Conservation (phyloP, 92 coral and sea anemone genomes). For the Blastomussa wellsi region DNA sequence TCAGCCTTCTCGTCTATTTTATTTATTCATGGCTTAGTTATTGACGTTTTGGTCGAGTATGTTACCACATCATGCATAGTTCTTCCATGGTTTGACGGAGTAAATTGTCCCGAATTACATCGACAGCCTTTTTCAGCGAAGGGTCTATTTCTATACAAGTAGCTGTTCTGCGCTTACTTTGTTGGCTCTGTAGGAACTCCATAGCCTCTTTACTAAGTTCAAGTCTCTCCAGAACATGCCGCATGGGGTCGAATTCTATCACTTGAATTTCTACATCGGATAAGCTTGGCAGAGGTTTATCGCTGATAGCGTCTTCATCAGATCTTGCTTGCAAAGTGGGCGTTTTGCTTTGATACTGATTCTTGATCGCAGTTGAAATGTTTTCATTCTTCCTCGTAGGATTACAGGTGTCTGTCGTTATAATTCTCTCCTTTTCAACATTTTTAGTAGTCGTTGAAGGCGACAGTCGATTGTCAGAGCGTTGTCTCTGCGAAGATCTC, state of each 20-base stretch:
- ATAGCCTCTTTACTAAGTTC: slow-evolving; percentile 51
- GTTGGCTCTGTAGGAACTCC: slow-evolving; percentile 53
- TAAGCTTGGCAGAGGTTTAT: not conserved
- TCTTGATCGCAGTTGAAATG: not conserved
- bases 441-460: not conserved
- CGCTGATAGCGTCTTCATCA: not conserved
- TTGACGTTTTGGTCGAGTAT: not conserved
- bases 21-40: not conserved
- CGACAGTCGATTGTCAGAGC: not conserved
- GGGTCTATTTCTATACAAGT: slow-evolving; percentile 70
- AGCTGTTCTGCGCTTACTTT: slow-evolving; percentile 64
- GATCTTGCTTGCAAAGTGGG: not conserved
- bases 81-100: slow-evolving; percentile 95
- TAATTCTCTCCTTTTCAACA: not conserved
- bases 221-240: slow-evolving; percentile 32
- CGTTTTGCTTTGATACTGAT: not conserved
- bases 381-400: not conserved
- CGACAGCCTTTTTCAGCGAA: slow-evolving; percentile 60
- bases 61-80: slow-evolving; percentile 90
- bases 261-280: slow-evolving; percentile 16
- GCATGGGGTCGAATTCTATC: slow-evolving; percentile 38
- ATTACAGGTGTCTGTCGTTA: not conserved
- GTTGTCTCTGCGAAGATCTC: slow-evolving; percentile 6
- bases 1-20: not conserved
- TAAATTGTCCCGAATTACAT: slow-evolving; percentile 75